A percentile compares a stretch with the other conserved stretches of the same genome.
Conservation (phyloP, 2,888 invertebrate genomes). For the Therioaphis trifolii region DNA sequence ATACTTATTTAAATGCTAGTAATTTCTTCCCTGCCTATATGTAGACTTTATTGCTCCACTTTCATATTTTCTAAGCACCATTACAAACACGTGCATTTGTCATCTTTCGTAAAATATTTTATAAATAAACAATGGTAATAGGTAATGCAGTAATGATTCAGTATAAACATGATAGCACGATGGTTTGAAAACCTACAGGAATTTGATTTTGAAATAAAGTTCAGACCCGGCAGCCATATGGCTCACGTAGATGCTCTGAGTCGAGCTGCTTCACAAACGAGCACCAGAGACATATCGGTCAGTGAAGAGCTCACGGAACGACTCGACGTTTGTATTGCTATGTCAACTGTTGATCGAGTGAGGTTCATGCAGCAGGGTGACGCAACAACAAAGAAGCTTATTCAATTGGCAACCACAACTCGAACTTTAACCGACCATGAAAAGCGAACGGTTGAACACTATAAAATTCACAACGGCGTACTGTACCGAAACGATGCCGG, state of each 20-base stretch:
- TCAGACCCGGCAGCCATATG: background rate
- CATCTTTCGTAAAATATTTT: too few relatives aligned
- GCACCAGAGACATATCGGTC: background rate
- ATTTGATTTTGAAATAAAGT: conserved; percentile 15
- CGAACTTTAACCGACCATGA: background rate
- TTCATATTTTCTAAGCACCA: too few relatives aligned
- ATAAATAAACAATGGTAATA: too few relatives aligned
- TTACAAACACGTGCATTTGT: too few relatives aligned
- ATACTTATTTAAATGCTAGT: too few relatives aligned
- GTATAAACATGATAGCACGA: background rate
- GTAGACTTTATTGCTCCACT: too few relatives aligned
- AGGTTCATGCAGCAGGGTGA: background rate
- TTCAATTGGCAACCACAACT: background rate
- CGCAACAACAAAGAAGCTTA: background rate
- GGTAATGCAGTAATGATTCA: too few relatives aligned
- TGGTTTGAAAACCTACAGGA: background rate
- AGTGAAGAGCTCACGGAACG: background rate
- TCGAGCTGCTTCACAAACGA: too few relatives aligned
- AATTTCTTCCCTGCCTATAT: too few relatives aligned
- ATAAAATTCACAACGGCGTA: background rate
- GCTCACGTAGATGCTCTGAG: background rate
- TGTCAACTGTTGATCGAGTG: background rate
- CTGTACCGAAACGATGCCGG: too few relatives aligned
- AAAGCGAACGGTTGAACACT: too few relatives aligned
- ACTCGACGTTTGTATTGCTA: background rate